These are phyloP conservation scores for Prolemur simus DNA, from an alignment of 2,113 vertebrate species.

Conservation along the genomic window DNA sequence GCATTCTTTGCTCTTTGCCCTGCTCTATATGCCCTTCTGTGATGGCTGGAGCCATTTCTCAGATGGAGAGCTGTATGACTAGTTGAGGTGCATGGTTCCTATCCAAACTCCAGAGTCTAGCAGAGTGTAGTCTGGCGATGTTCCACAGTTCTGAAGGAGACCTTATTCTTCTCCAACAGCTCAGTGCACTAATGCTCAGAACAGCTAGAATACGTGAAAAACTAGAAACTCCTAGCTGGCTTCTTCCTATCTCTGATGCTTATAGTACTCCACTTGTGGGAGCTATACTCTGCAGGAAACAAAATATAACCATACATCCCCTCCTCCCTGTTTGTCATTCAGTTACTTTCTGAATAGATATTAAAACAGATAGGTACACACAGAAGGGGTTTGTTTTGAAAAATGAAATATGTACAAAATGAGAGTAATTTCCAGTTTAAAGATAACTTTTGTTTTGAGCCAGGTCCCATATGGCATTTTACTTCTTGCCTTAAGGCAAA, in stretches of 20 bases:
- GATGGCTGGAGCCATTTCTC: background rate
- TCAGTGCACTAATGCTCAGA: background rate
- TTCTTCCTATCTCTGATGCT: background rate
- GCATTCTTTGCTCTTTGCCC: background rate
- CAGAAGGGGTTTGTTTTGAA: background rate
- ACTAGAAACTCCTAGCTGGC: background rate
- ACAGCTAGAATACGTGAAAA: background rate
- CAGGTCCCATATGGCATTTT: background rate
- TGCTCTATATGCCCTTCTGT: background rate
- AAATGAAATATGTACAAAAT: background rate
- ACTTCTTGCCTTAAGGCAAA: background rate
- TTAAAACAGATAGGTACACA: background rate
- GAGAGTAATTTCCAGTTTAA: background rate
- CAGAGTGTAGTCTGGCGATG: background rate
- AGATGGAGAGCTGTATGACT: background rate
- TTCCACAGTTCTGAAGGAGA: background rate
- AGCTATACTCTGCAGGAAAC: background rate
- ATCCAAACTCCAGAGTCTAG: background rate
- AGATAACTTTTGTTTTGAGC: background rate
- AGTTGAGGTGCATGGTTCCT: accelerated
- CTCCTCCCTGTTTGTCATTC: background rate
- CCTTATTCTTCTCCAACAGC: background rate
- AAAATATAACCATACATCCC: background rate
- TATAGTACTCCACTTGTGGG: no score
- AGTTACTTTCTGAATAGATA: background rate